Evolutionary conservation across 2,797 vertebrate genomes (phyloP).

Genomic region (Phoebastria nigripes): DNA sequence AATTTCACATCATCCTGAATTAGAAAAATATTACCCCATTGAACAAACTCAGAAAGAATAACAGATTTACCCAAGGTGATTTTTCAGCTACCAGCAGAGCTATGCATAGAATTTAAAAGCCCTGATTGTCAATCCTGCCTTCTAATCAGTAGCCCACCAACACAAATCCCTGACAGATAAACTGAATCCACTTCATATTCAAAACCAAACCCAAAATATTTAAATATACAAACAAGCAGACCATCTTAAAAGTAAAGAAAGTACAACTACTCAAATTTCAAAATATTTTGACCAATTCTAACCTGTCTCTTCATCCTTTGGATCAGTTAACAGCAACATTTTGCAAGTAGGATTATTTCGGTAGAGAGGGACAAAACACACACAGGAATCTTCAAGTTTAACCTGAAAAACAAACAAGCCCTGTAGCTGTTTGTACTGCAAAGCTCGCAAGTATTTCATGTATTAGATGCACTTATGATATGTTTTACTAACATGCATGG

Average conservation of each 20-base stretch:
- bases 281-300: conserved; percentile 19
- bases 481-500: not conserved
- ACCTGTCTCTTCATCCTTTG: conserved; percentile 76
- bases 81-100: not conserved
- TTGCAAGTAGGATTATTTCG: conserved; percentile 64
- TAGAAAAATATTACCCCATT: not conserved
- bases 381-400: conserved; percentile 63
- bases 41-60: not conserved
- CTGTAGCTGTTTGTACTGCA: not conserved
- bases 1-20: not conserved
- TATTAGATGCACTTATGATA: not conserved
- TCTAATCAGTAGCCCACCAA: not conserved
- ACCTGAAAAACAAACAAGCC: conserved; percentile 70
- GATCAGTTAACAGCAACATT: conserved; percentile 73
- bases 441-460: not conserved
- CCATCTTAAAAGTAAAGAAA: not conserved
- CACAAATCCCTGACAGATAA: not conserved
- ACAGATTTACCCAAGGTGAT: not conserved
- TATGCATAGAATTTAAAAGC: not conserved
- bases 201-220: not conserved
- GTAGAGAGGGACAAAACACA: conserved; percentile 68
- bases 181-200: not conserved
- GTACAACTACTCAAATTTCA: not conserved
- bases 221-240: not conserved
- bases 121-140: not conserved